Base-by-base conservation (phyloP, 2,888 invertebrate species). In the Yponomeuta sedellus region DNA sequence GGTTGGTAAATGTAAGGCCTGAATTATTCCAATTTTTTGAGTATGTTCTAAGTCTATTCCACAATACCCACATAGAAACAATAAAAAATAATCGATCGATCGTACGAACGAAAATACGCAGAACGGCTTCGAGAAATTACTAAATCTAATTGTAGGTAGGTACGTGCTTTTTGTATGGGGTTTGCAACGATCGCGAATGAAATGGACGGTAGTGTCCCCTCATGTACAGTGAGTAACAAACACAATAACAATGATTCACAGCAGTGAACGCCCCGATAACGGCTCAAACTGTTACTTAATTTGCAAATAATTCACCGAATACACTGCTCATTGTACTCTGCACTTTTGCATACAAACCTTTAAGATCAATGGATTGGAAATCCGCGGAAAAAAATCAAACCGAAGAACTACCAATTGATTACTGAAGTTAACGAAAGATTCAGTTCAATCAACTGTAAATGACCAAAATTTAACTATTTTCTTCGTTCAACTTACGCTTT, bases 131-230 rank as follows among this genome's bases (percentile, higher is more conserved):
- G 34, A 34, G 34, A 6, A 34, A 34, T 6, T 34, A 34, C 34
- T 34, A 34, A 34, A 34, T 34, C 34, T 34, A 34, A 34, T 34
- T 34, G 34, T 34, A 34, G 34, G 34, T 34, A 8, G 34, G 34
- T 34, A 34, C 34, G 8, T 34, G 10, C 34, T 34, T 34, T 6
- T 5, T 34, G 34, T 34, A 66, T 65, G 65, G 20, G 10, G 66
- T 22, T 65, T 65, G 65, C 52, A 67, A 12, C 16, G 16, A 52
- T 52, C 44, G 44, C 44, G 65, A 69, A 69, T 69, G 67, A 67
- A 69, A 64, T 64, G 20, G 12, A 59, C 52, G 16, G 63, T 56
- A 44, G 59, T 59, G 34, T 44, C 34, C 61, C 59, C 59, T 20
- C 19, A 39, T 40, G 16, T 44, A 44, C 52, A 22, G 20, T 20